These are phyloP conservation scores for Bubo bubo DNA, from an alignment of 2,113 vertebrate genomes.

Conservation along the genomic window DNA sequence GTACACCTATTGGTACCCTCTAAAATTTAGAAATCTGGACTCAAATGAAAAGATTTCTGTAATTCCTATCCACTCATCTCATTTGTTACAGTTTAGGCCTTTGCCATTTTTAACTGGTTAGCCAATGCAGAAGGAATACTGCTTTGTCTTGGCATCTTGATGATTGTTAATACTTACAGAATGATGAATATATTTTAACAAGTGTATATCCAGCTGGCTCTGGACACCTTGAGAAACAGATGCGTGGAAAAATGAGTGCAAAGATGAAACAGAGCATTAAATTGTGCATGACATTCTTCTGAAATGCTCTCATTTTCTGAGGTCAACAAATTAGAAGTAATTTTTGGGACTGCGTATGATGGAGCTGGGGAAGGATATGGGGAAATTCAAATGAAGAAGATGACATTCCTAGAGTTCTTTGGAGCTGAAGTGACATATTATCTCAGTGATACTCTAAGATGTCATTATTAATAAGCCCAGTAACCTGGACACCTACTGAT, in stretches of 20 bases:
- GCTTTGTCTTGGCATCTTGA: not conserved
- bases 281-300: not conserved
- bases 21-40: not conserved
- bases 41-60: not conserved
- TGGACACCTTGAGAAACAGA: not conserved
- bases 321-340: not conserved
- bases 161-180: not conserved
- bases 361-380: not conserved
- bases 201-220: not conserved
- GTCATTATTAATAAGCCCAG: not conserved
- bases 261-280: not conserved
- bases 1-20: not conserved
- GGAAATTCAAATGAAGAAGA: not conserved
- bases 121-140: not conserved
- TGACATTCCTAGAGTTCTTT: not conserved
- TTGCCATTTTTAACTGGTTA: not conserved
- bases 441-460: not conserved
- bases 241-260: not conserved
- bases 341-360: not conserved
- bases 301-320: not conserved
- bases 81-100: not conserved
- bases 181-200: not conserved
- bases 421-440: not conserved
- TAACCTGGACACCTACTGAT: not conserved
- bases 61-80: not conserved